A percentile compares a stretch with the other conserved stretches of the same genome.
These are phyloP conservation scores for Dryadula phaetusa DNA, from an alignment of 2,888 invertebrate species.

Conservation along the genomic window DNA sequence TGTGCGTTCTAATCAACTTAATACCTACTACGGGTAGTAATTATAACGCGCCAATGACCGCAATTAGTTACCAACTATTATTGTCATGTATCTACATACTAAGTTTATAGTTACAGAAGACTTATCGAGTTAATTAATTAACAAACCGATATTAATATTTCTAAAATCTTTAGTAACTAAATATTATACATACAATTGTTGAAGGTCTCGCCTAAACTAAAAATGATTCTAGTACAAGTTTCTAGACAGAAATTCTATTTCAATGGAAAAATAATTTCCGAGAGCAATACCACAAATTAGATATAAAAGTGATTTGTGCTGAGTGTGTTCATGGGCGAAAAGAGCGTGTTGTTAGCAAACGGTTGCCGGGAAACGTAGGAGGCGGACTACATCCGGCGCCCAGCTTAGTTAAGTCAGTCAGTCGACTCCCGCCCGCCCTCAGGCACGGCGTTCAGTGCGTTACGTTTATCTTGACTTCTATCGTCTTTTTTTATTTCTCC, in stretches of 20 bases:
- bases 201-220: not conserved
- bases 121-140: not conserved
- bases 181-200: not conserved
- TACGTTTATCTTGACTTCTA: conserved; percentile 14
- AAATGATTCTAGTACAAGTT: not conserved
- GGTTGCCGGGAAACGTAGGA: conserved; percentile 72
- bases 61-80: conserved; percentile 1
- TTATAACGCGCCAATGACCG: conserved; percentile 4
- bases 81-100: not conserved
- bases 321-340: conserved; percentile 32
- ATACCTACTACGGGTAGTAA: not conserved
- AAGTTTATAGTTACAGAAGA: not conserved
- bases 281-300: conserved; percentile 34
- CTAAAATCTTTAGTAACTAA: not conserved
- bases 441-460: conserved; percentile 49
- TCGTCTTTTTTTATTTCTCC: conserved; percentile 17
- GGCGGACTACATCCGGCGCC: conserved; percentile 68
- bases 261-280: conserved; percentile 36
- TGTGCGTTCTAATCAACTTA: not conserved
- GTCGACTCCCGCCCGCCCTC: conserved; percentile 72
- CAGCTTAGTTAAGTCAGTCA: conserved; percentile 62
- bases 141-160: not conserved
- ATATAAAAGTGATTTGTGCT: conserved; percentile 39
- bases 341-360: conserved; percentile 74
- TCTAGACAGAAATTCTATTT: conserved; percentile 14